Conservation (phyloP, 2,888 invertebrate species). For the Drosophila barbarae region DNA sequence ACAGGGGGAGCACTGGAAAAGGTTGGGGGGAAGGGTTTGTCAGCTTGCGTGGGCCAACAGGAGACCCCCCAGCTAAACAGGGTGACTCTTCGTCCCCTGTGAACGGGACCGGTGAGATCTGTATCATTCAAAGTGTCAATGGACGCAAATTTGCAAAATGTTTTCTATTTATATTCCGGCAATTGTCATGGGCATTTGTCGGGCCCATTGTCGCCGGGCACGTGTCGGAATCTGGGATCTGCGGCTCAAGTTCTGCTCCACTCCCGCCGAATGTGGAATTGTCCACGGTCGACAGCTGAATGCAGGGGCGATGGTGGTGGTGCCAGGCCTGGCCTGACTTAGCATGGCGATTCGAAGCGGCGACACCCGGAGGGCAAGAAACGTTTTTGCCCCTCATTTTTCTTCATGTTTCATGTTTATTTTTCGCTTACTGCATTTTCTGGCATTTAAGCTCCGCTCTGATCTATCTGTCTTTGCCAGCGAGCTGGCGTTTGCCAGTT, state of each 20-base stretch:
- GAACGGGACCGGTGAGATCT: conserved; percentile 24
- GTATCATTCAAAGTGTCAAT: conserved; percentile 32
- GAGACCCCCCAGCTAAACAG: conserved; percentile 30
- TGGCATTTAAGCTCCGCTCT: conserved; percentile 35
- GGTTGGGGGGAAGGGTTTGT: background rate
- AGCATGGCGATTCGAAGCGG: conserved; percentile 10
- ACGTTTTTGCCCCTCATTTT: conserved; percentile 41
- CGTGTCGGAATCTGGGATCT: conserved; percentile 38
- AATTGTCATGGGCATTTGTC: conserved; percentile 27
- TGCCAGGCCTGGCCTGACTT: background rate
- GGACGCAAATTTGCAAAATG: conserved; percentile 43
- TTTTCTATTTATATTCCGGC: conserved; percentile 18
- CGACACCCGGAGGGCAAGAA: conserved; percentile 34
- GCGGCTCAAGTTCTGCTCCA: conserved; percentile 26
- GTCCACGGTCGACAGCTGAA: conserved; percentile 11
- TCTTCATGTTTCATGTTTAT: conserved; percentile 42
- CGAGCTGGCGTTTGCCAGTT: conserved; percentile 3
- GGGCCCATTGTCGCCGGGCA: conserved; percentile 27
- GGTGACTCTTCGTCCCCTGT: conserved; percentile 15
- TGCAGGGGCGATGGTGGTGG: background rate
- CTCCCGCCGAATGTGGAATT: conserved; percentile 22
- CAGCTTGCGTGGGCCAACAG: conserved; percentile 37
- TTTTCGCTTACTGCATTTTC: conserved; percentile 44
- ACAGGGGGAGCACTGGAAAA: background rate
- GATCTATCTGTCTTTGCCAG: conserved; percentile 36